Percentiles rank a stretch among this genome's conserved stretches.
phyloP scores from a whole-genome alignment of 2,888 invertebrate species.

The Volucella zonaria region DNA sequence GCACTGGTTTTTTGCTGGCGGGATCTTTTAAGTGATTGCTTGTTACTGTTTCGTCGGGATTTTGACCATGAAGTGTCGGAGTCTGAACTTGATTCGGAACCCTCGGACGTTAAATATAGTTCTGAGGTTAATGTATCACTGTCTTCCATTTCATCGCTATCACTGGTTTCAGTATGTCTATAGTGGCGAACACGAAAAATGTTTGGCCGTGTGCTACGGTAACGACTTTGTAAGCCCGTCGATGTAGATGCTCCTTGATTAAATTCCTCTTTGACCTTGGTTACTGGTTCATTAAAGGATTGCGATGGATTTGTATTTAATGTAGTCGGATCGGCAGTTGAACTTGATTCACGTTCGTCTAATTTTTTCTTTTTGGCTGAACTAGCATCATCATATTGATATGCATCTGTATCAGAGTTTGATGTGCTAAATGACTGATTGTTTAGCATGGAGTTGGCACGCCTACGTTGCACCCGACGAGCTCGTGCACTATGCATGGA shows the following conservation, averaged over 20 bases:
- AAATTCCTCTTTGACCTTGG: slow-evolving; percentile 76
- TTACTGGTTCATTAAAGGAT: slow-evolving; percentile 28
- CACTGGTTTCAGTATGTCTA: slow-evolving; percentile 43
- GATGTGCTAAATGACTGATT: slow-evolving; percentile 68
- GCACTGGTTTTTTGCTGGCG: slow-evolving; percentile 61
- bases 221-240: slow-evolving; percentile 76
- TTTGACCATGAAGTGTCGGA: slow-evolving; percentile 68
- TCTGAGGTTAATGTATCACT: slow-evolving; percentile 42
- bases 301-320: slow-evolving; percentile 14
- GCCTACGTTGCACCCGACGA: slow-evolving; percentile 47
- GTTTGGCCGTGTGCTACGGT: slow-evolving; percentile 43
- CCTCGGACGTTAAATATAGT: slow-evolving; percentile 35
- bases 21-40: slow-evolving; percentile 70
- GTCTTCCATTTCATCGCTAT: slow-evolving; percentile 56
- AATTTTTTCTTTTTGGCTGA: slow-evolving; percentile 53
- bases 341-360: slow-evolving; percentile 19
- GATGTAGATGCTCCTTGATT: slow-evolving; percentile 80
- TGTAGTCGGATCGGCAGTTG: slow-evolving; percentile 30
- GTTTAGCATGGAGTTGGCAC: slow-evolving; percentile 48
- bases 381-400: slow-evolving; percentile 31
- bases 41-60: slow-evolving; percentile 61
- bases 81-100: slow-evolving; percentile 47
- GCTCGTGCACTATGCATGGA: slow-evolving; percentile 55
- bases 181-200: slow-evolving; percentile 32
- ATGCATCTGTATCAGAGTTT: slow-evolving; percentile 56